Evolutionary conservation across 1,140 invertebrate genomes (phyloP), one percentile per base, ranked within the genome.

Genomic region (Luehdorfia chinensis): DNA sequence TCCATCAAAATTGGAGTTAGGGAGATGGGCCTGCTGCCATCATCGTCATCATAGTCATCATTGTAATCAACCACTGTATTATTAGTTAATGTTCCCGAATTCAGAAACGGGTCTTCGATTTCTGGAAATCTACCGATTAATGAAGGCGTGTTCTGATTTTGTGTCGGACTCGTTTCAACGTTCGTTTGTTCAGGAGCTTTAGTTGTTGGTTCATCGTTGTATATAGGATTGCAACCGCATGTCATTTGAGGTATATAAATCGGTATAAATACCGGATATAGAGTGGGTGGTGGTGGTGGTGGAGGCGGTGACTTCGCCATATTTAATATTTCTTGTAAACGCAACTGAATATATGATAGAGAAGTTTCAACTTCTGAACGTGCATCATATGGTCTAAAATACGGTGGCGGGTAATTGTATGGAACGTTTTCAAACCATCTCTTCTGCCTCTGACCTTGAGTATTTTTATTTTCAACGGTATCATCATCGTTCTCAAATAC

Each of bases 221-320:
- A 16, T 14, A 30, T 19, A 31, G 14, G 23, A 41, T 45, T 50
- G 9, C 41, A 48, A 4, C 31, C 12, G 45, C 51, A 50, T 0
- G 32, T 30, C 9, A 25, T 51, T 51, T 23, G 66, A 19, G 34
- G 65, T 39, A 36, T 69, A 67, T 5, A 66, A 59, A 4, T 78
- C 57, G 3, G 75, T 61, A 37, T 72, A 74, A 8, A 43, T n/a
- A 43, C 13, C 4, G 75, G 74, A 5, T 80, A 55, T 45, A 76
- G 77, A 25, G 72, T 63, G 4, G 74, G 67, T 15, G 1, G 1
- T 28, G 76, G 79, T 0, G 70, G 70, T 9, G 59, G 59, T 2
- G 61, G 62, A 7, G 71, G 63, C 3, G 68, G 36, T 5, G 32
- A 34, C 6, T 50, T 43, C 18, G 39, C 39, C 16, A 30, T 16